Evolutionary conservation across 2,113 vertebrate species (phyloP), one percentile per base, ranked within the genome.

Genomic region (Gorilla gorilla): DNA sequence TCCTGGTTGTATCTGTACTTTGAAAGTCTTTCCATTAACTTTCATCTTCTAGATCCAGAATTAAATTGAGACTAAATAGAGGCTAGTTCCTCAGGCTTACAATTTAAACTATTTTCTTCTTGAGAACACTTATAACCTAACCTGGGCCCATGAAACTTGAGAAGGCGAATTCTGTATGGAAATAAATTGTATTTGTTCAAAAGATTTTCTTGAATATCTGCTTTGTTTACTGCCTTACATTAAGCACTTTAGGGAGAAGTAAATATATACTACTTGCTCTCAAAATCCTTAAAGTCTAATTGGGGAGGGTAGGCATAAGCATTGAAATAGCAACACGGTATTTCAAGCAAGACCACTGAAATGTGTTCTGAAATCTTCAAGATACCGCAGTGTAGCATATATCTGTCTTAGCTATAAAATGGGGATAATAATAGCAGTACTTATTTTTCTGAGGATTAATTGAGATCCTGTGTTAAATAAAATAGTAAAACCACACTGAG

Each of bases 51-150:
- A 84, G 61, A 88, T 82, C n/a, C 64, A 80, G 55, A 96, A 90
- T 93, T 90, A 92, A 92, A 85, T 76, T 93, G 66, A 89, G 50
- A 89, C 68, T 79, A 92, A 95, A 57, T 38, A 93, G 52, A 95
- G n/a, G 50, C 64, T 84, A 30, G 16, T 88, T 84, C 91, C 91
- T 97, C 9, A 89, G 61, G n/a, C 73, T 72, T 95, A 20, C 40
- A n/a, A 12, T 93, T 97, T 97, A 88, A 89, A 83, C 45, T 81
- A 1, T 82, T 93, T 93, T 89, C 38, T 96, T 94, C 38, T 94
- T 79, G 59, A 81, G 40, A 89, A 73, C 12, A 43, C 75, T 81
- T 95, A 85, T 7, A 86, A 52, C 18, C 27, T 57, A 92, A 66
- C 18, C 27, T 57, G 40, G 14, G 59, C 61, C 27, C 70, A 11